Base-by-base conservation (phyloP, 2,797 vertebrate genomes). In the Alca torda region DNA sequence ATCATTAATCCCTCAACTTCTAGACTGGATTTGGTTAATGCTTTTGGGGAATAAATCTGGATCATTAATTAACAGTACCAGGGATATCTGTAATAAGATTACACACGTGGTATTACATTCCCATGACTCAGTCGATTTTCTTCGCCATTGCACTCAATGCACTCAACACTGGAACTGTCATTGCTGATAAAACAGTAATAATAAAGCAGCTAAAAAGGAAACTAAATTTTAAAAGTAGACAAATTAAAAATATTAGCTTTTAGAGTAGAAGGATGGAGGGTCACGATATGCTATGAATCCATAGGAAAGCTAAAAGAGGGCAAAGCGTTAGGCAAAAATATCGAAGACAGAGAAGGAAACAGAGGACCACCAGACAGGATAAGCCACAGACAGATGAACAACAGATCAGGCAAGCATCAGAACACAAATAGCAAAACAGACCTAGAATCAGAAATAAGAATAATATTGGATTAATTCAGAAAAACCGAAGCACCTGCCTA, bases 31-130 rank as follows among this genome's bases (percentile, higher is more conserved):
- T 96, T 93, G 56, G 76, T 86, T 96, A 96, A 95, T 94, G 87
- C 93, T 92, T 93, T 61, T 65, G 79, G 93, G 39, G 84, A 86
- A 87, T 91, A 59, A 94, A 92, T 81, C 68, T 91, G 84, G 90
- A 86, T 95, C 84, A 89, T 89, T 96, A 95, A 96, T 96, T 96
- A 96, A 87, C 84, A 92, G 82, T 78, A 84, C 51, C 18, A 75
- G 65, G 84, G 68, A 93, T 94, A 89, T 83, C 78, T 81, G 50
- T 96, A 97, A 95, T 95, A 94, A 93, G 94, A 95, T 97, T 96
- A 94, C 0, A 0, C 64, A 78, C 86, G 24, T 68, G 68, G 80
- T 61, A 96, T 93, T 93, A 90, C 70, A 35, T 94, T 89, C 64
- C n/a, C n/a, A 87, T 88, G 80, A 95, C 80, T 95, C 70, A 93